A percentile compares a stretch with the other conserved stretches of the same genome.
Conservation (phyloP, 2,113 vertebrate species). For the Psittacus erithacus region DNA sequence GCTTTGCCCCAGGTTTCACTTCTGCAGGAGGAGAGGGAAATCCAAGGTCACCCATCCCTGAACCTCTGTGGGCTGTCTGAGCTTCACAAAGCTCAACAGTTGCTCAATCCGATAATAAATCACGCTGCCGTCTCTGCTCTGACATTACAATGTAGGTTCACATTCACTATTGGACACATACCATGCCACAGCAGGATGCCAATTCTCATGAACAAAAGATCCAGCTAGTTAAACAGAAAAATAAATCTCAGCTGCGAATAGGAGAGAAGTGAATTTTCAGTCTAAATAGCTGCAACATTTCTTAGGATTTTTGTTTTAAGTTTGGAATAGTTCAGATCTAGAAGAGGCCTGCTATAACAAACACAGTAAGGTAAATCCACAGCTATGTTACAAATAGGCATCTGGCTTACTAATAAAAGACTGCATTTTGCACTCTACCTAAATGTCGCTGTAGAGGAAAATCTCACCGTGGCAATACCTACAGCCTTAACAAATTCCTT, state of each 20-base stretch:
- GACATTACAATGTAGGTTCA: background rate
- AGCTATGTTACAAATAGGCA: background rate
- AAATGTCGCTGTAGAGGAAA: background rate
- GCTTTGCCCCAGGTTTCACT: background rate
- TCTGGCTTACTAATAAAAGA: background rate
- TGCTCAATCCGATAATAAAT: background rate
- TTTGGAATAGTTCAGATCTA: background rate
- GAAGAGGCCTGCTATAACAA: background rate
- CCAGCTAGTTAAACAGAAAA: conserved; percentile 37
- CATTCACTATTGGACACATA: conserved; percentile 4
- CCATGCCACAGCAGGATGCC: conserved; percentile 9
- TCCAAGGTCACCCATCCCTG: background rate
- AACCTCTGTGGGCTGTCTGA: background rate
- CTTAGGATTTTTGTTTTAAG: background rate
- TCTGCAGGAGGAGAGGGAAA: background rate
- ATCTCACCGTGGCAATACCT: background rate
- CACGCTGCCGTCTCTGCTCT: background rate
- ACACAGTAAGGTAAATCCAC: background rate
- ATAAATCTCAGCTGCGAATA: conserved; percentile 41
- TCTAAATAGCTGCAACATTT: background rate
- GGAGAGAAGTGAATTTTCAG: conserved; percentile 1
- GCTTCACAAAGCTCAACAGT: background rate
- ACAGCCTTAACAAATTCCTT: background rate
- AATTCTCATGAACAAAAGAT: conserved; percentile 41
- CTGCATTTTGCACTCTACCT: background rate